Evolutionary conservation across 2,888 invertebrate genomes (phyloP), one percentile per base, ranked within the genome.

Genomic region (Acrocyrtus sp.): DNA sequence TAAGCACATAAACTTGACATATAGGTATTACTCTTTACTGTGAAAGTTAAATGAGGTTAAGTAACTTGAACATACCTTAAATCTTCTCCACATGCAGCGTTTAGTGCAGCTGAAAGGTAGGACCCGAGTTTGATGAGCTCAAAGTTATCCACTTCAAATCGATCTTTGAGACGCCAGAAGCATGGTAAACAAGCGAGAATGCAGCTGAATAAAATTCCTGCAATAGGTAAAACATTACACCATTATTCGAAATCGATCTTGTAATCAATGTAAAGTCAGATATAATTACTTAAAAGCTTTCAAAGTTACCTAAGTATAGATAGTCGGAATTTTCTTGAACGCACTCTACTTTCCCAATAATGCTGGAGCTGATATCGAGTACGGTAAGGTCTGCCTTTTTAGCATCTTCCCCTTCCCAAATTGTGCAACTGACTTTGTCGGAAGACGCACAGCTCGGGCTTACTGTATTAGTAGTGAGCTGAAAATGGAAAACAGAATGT

Each of bases 321-420:
- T 93, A 94, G 84, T 93, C 93, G 82, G 90, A 89, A 79, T 90
- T 90, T 83, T 93, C 91, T 1, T 91, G 90, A 86, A 91, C 90
- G 21, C 89, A 88, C 68, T 96, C 96, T 2, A 96, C 96, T 80
- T 93, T 91, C 79, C 93, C 92, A 78, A 97, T 96, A 82, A 98
- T 96, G 77, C 92, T 92, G 82, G 95, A 95, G 83, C 95, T 95
- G 82, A 98, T 96, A 85, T 98, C 97, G 72, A 98, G 87, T 2
- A 96, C 95, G 0, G 96, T 95, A 78, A 98, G 87, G 84, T 97
- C 95, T 0, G 95, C 94, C 83, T 97, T 96, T 82, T 96, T 93
- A 24, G 93, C 91, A 75, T 96, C 95, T 6, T 92, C 90, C 29
- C 90, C 89, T 83, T 96, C 95, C 96, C 97, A 98, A 85, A 98